phyloP scores from a whole-genome alignment of 2,797 vertebrate genomes.

The Hyperoplus immaculatus region DNA sequence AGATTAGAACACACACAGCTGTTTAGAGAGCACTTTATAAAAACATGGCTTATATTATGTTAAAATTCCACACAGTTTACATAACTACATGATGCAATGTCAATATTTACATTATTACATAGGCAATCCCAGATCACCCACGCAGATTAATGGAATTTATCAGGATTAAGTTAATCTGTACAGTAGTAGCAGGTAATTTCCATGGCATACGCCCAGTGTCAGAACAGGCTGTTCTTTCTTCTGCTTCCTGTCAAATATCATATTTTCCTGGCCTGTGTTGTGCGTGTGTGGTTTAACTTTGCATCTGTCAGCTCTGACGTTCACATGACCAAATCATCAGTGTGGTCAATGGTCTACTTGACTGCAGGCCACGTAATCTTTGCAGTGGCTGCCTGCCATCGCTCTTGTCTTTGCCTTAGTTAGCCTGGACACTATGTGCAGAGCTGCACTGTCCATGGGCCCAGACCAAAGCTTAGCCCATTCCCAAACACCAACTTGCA shows the following conservation, averaged over 20 bases:
- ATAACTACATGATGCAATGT: neutral
- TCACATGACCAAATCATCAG: slow-evolving; percentile 35
- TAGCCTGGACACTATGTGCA: slow-evolving; percentile 48
- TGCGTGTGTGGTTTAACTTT: slow-evolving; percentile 40
- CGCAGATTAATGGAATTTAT: neutral
- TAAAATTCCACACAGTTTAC: neutral
- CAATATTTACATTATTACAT: neutral
- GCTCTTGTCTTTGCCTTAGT: slow-evolving; percentile 47
- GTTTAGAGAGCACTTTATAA: no score
- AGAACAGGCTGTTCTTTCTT: slow-evolving; percentile 35
- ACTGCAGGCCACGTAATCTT: slow-evolving; percentile 68
- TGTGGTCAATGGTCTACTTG: slow-evolving; percentile 54
- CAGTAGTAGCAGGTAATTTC: slow-evolving; percentile 18
- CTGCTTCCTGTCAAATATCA: slow-evolving; percentile 42
- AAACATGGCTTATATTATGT: neutral
- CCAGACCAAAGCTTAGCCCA: slow-evolving; percentile 8
- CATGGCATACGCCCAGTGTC: neutral
- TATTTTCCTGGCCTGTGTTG: slow-evolving; percentile 26
- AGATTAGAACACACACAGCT: no score
- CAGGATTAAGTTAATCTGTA: slow-evolving; percentile 2
- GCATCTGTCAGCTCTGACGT: slow-evolving; percentile 61
- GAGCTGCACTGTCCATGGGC: slow-evolving; percentile 5
- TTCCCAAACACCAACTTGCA: slow-evolving; percentile 26
- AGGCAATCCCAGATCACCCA: neutral
- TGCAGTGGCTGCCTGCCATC: slow-evolving; percentile 61